Evolutionary conservation across 2,888 invertebrate genomes (phyloP).

Genomic region (Biston stratarius): DNA sequence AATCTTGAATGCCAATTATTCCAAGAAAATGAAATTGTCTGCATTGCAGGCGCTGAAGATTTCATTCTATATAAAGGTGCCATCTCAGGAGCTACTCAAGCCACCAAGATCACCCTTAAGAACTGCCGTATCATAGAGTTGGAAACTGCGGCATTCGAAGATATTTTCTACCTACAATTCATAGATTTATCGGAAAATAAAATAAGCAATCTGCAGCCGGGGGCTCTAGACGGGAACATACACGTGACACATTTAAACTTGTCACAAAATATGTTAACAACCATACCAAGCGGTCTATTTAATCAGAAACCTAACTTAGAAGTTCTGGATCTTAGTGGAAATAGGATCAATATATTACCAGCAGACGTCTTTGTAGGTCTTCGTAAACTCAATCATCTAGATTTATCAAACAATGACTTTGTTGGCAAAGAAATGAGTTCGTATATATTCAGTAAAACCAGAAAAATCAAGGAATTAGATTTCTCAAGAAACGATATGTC

Average conservation of each 20-base stretch:
- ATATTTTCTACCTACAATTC: conserved; percentile 52
- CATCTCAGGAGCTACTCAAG: conserved; percentile 50
- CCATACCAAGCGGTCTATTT: conserved; percentile 59
- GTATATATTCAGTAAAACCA: conserved; percentile 54
- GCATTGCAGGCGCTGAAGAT: conserved; percentile 44
- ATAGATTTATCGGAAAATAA: conserved; percentile 65
- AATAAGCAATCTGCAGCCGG: conserved; percentile 54
- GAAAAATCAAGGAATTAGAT: conserved; percentile 53
- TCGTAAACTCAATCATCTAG: conserved; percentile 55
- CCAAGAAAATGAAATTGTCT: conserved; percentile 45
- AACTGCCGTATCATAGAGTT: conserved; percentile 52
- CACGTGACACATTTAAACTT: conserved; percentile 58
- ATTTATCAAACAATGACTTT: conserved; percentile 60
- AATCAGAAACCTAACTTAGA: conserved; percentile 57
- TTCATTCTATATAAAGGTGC: conserved; percentile 49
- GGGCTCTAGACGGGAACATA: conserved; percentile 55
- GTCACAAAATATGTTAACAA: conserved; percentile 58
- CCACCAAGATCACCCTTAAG: conserved; percentile 47
- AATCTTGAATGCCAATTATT: conserved; percentile 44
- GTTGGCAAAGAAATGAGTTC: conserved; percentile 54
- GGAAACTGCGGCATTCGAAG: conserved; percentile 55
- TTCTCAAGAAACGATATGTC: conserved; percentile 65
- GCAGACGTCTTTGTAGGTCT: conserved; percentile 60
- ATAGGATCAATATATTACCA: conserved; percentile 52
- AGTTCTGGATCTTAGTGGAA: conserved; percentile 60